Evolutionary conservation across 1,140 invertebrate genomes (phyloP), one percentile per base, ranked within the genome.

Genomic region (Telenomus remus): DNA sequence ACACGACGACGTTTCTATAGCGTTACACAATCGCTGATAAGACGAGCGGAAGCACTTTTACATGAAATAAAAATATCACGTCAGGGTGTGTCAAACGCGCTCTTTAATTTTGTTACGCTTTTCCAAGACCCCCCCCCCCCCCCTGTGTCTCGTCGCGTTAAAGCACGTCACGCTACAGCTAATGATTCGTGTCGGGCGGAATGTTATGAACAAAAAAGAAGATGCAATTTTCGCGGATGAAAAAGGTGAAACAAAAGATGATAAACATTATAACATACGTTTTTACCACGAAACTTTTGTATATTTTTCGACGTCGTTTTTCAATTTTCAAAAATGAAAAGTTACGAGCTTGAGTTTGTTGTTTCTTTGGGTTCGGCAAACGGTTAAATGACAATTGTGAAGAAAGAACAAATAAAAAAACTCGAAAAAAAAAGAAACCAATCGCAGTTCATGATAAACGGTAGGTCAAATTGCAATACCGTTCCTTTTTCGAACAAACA

Each of bases 101-200:
- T 74, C 70, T 72, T 78, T 44, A 48, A 53, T 76, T 75, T 76
- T 78, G 61, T 74, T 78, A 78, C 64, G 65, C 70, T 75, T 78
- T 72, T 73, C 68, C 65, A 48, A 64, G 35, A 54, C 4, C 37
- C 61, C 59, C 42, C 44, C 57, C 61, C 54, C 4, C 37, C 61
- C 59, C 42, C 44, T 63, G 66, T 59, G 56, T 78, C 66, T 76
- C 63, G 33, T 49, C 53, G 51, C 37, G n/a, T 9, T 57, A 63
- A 57, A 48, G 76, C 66, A 73, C 59, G 15, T 51, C 48, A 46
- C 42, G 50, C 44, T 55, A 51, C 13, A 57, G 56, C 54, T 64
- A 42, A 6, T 14, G 33, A 27, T 13, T 51, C 49, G 16, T n/a
- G 8, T n/a, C n/a, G 37, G 37, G n/a, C n/a, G n/a, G 9, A 39